Evolutionary conservation across 2,888 invertebrate genomes (phyloP).

Genomic region (Seira ritae): DNA sequence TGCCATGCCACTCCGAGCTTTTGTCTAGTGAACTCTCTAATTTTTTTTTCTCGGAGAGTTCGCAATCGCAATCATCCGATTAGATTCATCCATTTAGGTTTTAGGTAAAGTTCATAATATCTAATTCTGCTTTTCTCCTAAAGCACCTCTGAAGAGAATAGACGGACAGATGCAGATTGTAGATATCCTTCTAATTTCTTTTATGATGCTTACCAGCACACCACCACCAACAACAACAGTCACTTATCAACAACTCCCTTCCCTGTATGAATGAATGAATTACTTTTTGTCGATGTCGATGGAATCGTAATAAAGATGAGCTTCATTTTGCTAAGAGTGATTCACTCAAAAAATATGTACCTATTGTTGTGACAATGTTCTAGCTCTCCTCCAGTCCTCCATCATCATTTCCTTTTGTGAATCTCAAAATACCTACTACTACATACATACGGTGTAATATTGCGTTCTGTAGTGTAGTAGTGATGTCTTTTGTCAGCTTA

Average conservation of each 20-base stretch:
- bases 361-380: slow-evolving; percentile 28
- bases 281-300: background rate
- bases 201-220: background rate
- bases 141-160: no score
- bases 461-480: background rate
- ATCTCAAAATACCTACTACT: background rate
- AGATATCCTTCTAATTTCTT: background rate
- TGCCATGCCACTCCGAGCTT: no score
- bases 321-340: slow-evolving; percentile 31
- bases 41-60: no score
- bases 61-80: no score
- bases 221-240: no score
- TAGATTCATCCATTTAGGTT: no score
- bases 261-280: no score
- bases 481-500: slow-evolving; percentile 48
- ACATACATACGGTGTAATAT: slow-evolving; percentile 8
- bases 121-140: no score
- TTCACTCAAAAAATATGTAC: slow-evolving; percentile 32
- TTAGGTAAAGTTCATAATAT: no score
- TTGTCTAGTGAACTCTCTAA: no score
- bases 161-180: no score
- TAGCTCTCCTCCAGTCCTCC: slow-evolving; percentile 10
- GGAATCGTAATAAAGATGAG: slow-evolving; percentile 31
- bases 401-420: slow-evolving; percentile 20
- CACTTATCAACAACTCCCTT: background rate